Base-by-base conservation (phyloP, 2,113 vertebrate species). In the Procavia capensis region DNA sequence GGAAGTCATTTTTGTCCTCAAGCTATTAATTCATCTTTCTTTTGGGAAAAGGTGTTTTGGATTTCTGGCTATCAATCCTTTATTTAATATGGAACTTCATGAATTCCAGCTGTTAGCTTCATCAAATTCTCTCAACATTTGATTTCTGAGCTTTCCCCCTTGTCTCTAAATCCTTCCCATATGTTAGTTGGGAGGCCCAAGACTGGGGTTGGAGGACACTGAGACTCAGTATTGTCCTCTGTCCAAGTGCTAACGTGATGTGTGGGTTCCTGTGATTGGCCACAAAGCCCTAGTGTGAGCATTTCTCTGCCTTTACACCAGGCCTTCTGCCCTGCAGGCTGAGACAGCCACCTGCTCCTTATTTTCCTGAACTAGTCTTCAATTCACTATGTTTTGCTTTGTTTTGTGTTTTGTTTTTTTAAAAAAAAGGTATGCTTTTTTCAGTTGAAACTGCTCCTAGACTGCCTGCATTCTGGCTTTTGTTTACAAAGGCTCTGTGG, bases 31-130 rank as follows among this genome's bases (percentile, higher is more conserved):
- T 93, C 97, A 82, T 95, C 97, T 97, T 93, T 97, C 59, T 96
- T 95, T 94, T 17, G 25, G 96, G 94, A 98, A 88, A 94, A 59
- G 34, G 87, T 47, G 41, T 64, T 89, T 90, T 74, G 39, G 2
- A 88, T 96, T 97, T 50, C 97, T 88, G 63, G 70, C 95, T 87
- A 70, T 95, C 91, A 74, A 74, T 91, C 94, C 79, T 90, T 97
- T 78, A 82, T 45, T 94, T 94, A 94, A 61, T 88, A 96, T 95
- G 90, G 68, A 97, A 57, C 79, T 92, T 57, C 95, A 97, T 90
- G 84, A 97, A 97, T 98, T 98, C 88, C 90, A 97, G 95, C 95
- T 98, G 95, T 68, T 93, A 96, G 81, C 57, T 85, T 72, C 50
- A 85, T 88, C 66, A 94, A 94, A 92, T 96, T 92, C 86, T 96